Percentiles rank a stretch among this genome's conserved stretches.
These are phyloP conservation scores for Eristalis tenax DNA, from an alignment of 2,888 invertebrate species.

Conservation along the genomic window DNA sequence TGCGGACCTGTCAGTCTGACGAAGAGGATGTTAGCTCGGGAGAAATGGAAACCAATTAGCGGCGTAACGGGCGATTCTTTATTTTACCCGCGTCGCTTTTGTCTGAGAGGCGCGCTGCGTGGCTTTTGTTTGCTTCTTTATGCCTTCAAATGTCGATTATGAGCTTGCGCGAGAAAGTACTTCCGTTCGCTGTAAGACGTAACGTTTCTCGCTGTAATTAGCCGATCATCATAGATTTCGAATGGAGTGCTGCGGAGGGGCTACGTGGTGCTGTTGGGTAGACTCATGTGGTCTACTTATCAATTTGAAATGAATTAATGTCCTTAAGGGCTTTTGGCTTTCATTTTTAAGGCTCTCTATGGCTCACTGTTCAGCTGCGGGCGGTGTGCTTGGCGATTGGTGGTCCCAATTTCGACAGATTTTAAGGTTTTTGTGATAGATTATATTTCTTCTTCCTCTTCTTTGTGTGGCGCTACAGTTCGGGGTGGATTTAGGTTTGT, in stretches of 20 bases:
- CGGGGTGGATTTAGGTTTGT: no score
- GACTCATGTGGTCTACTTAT: neutral
- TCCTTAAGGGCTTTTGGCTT: neutral
- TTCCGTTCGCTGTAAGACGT: constrained; percentile 14
- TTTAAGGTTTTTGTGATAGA: neutral
- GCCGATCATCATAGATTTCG: neutral
- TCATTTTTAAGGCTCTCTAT: neutral
- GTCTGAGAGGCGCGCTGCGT: constrained; percentile 7
- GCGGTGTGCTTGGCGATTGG: neutral
- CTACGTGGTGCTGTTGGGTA: neutral
- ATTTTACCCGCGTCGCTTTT: constrained; percentile 7
- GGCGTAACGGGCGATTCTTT: constrained; percentile 21
- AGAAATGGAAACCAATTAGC: constrained; percentile 36
- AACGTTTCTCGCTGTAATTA: neutral
- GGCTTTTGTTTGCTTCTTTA: neutral
- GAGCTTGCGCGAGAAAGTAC: constrained; percentile 24
- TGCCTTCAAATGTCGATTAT: constrained; percentile 42
- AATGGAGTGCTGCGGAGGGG: neutral
- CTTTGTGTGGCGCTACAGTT: no score
- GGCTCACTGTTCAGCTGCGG: neutral
- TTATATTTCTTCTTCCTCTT: no score
- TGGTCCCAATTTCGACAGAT: neutral
- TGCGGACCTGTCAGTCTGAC: neutral
- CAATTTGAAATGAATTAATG: neutral
- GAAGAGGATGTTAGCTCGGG: constrained; percentile 29